These are phyloP conservation scores for Imbricaverruca yamaguchii DNA, from an alignment of 2,888 invertebrate genomes.

Conservation along the genomic window DNA sequence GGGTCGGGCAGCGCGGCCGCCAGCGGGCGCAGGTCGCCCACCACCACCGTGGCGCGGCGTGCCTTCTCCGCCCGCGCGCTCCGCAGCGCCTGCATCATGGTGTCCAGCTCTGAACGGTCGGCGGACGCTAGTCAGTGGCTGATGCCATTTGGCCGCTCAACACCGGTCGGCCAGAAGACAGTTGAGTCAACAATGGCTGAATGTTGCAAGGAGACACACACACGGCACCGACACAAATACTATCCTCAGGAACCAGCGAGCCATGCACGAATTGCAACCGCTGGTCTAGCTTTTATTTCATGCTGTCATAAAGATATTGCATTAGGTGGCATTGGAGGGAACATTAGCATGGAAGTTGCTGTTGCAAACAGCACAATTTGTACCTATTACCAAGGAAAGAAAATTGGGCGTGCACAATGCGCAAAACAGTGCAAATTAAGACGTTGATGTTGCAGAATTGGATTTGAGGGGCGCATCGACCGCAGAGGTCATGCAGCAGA, in stretches of 20 bases:
- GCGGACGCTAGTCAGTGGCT: background rate
- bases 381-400: no score
- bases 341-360: no score
- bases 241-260: background rate
- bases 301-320: no score
- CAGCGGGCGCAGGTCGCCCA: conserved; percentile 25
- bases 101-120: conserved; percentile 4
- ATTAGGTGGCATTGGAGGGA: no score
- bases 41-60: conserved; percentile 24
- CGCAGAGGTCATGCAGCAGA: no score
- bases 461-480: no score
- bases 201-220: background rate
- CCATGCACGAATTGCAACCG: background rate
- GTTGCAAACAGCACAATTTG: no score
- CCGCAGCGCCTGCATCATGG: background rate
- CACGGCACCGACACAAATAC: background rate
- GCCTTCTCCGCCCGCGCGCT: conserved; percentile 11
- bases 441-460: no score
- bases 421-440: no score
- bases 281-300: no score
- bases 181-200: background rate
- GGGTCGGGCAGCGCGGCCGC: conserved; percentile 24
- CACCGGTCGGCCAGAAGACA: background rate
- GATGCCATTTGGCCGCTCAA: background rate
- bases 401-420: no score